These are phyloP conservation scores for Microplitis demolitor DNA, from an alignment of 1,140 invertebrate genomes.

Conservation along the genomic window DNA sequence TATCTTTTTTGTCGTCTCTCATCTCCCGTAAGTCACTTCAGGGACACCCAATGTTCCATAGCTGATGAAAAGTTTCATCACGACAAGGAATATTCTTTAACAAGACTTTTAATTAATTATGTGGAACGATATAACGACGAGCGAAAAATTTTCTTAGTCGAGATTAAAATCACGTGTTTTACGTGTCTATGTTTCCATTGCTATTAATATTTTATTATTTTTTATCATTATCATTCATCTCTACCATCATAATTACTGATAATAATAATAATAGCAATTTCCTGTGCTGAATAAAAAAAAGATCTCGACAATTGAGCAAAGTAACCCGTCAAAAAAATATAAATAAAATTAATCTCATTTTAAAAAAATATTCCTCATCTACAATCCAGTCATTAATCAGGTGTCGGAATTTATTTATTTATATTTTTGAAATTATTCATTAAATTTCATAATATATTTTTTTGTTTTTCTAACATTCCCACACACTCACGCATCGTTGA, in stretches of 20 bases:
- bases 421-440: neutral
- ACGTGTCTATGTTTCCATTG: neutral
- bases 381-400: too few relatives aligned
- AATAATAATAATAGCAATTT: neutral
- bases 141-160: constrained; percentile 2
- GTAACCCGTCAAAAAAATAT: neutral
- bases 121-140: neutral
- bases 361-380: too few relatives aligned
- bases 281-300: too few relatives aligned
- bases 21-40: neutral
- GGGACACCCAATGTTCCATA: neutral
- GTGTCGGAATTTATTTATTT: neutral
- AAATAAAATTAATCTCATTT: neutral
- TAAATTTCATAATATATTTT: neutral
- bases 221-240: neutral
- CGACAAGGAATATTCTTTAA: constrained; percentile 1
- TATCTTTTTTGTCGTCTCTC: neutral
- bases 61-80: neutral
- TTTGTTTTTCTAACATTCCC: neutral
- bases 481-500: constrained; percentile 9
- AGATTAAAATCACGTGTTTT: neutral
- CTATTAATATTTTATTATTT: neutral
- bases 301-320: constrained; percentile 21
- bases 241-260: neutral
- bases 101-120: constrained; percentile 5